Conservation (phyloP, 2,888 invertebrate genomes). For the Drosophila robusta region DNA sequence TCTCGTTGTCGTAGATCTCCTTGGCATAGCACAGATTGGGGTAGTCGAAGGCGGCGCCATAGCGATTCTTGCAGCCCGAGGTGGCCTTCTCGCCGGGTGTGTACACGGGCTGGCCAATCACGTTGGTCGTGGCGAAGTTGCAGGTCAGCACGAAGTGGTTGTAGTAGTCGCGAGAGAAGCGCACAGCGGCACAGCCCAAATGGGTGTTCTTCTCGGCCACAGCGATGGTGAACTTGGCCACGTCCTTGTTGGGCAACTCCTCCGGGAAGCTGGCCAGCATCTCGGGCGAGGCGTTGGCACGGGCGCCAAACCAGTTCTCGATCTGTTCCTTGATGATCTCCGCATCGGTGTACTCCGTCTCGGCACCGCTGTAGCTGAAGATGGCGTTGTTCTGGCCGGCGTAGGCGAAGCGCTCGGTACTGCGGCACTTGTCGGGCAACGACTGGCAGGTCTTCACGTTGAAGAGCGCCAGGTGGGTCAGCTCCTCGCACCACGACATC, state of each 20-base stretch:
- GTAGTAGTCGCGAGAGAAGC: conserved; percentile 48
- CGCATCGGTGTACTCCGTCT: conserved; percentile 60
- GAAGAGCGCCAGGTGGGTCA: conserved; percentile 48
- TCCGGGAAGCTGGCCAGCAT: conserved; percentile 55
- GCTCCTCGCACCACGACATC: conserved; percentile 66
- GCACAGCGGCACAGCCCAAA: conserved; percentile 63
- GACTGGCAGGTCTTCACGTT: conserved; percentile 66
- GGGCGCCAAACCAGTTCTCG: conserved; percentile 60
- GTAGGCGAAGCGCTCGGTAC: conserved; percentile 64
- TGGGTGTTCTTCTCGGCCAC: conserved; percentile 61
- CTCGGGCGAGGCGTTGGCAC: conserved; percentile 53
- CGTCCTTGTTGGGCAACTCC: conserved; percentile 53
- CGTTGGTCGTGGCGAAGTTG: conserved; percentile 60
- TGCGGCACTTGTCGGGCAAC: conserved; percentile 60
- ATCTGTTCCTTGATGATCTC: conserved; percentile 64
- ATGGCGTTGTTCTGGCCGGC: conserved; percentile 65
- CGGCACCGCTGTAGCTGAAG: conserved; percentile 63
- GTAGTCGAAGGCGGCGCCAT: conserved; percentile 61
- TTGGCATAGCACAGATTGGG: conserved; percentile 63
- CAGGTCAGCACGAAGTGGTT: conserved; percentile 64
- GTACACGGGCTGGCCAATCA: conserved; percentile 60
- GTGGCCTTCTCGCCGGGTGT: conserved; percentile 59
- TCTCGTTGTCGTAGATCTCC: conserved; percentile 66
- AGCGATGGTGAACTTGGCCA: conserved; percentile 62
- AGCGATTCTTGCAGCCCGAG: conserved; percentile 58